These are phyloP conservation scores for Omphaloscelis lunosa DNA, from an alignment of 2,888 invertebrate species.

Conservation along the genomic window DNA sequence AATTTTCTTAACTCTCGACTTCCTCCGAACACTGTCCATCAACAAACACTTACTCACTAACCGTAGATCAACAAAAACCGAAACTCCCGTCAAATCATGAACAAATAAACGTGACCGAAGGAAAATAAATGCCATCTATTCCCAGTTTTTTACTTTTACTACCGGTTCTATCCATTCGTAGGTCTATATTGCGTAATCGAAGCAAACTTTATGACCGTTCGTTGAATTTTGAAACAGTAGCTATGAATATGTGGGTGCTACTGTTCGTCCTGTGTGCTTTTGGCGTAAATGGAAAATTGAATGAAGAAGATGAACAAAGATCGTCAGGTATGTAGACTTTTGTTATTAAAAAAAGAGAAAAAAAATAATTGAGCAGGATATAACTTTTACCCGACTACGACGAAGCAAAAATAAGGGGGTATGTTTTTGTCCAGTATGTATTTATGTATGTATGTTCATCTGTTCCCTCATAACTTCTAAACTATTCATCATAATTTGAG, in stretches of 20 bases:
- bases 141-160: background rate
- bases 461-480: background rate
- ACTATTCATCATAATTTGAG: background rate
- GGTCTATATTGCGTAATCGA: slow-evolving; percentile 24
- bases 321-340: slow-evolving; percentile 49
- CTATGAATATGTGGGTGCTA: slow-evolving; percentile 36
- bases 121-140: background rate
- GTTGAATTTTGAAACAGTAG: slow-evolving; percentile 26
- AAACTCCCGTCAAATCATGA: background rate
- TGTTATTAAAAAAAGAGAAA: background rate
- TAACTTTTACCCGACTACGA: background rate
- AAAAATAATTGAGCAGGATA: background rate
- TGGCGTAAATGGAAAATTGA: slow-evolving; percentile 41
- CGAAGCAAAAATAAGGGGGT: too few species aligned
- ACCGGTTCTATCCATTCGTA: slow-evolving; percentile 36
- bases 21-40: background rate
- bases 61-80: background rate
- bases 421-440: too few species aligned
- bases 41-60: slow-evolving; percentile 2
- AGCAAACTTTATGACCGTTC: slow-evolving; percentile 16
- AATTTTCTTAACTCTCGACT: background rate
- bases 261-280: slow-evolving; percentile 50
- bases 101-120: slow-evolving; percentile 5
- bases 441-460: too few species aligned
- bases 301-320: slow-evolving; percentile 35